A percentile compares a stretch with the other conserved stretches of the same genome.
Evolutionary conservation across 2,797 vertebrate species (phyloP).

Genomic region (Saxicola maurus): DNA sequence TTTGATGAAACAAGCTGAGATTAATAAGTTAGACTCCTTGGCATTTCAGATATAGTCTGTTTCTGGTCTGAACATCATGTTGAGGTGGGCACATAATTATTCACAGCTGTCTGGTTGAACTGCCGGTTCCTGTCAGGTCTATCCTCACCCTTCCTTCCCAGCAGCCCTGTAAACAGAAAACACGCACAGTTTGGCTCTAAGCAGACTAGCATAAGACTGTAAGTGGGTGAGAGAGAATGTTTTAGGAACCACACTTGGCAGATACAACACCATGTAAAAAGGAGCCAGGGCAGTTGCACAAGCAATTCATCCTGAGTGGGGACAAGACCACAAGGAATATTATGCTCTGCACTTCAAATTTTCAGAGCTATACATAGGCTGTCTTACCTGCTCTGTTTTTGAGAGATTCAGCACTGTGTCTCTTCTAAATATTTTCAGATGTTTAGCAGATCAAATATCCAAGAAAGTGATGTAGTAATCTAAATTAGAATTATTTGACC

Average conservation of each 20-base stretch:
- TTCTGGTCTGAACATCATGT: slow-evolving; percentile 3
- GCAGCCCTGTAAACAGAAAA: slow-evolving; percentile 26
- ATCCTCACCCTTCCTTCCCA: slow-evolving; percentile 26
- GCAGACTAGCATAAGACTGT: not conserved
- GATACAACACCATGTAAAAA: not conserved
- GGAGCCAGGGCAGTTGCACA: slow-evolving; percentile 4
- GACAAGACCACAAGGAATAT: not conserved
- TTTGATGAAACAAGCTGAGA: not conserved
- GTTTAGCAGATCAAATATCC: slow-evolving; percentile 6
- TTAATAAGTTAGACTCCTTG: not conserved
- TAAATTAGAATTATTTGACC: slow-evolving; percentile 35
- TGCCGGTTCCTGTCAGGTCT: slow-evolving; percentile 29
- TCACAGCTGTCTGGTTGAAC: slow-evolving; percentile 38
- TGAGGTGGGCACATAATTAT: slow-evolving; percentile 30
- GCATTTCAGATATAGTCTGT: not conserved
- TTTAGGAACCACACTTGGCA: slow-evolving; percentile 23
- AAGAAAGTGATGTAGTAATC: not conserved
- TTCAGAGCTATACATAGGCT: not conserved
- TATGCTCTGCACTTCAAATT: not conserved
- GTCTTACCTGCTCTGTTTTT: not conserved
- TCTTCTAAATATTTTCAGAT: slow-evolving; percentile 27
- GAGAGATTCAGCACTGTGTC: not conserved
- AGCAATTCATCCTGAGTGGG: not conserved
- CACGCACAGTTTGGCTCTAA: not conserved
- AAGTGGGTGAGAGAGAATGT: slow-evolving; percentile 32